These are phyloP conservation scores for Brotula barbata DNA, from an alignment of 2,797 vertebrate species.

Conservation along the genomic window DNA sequence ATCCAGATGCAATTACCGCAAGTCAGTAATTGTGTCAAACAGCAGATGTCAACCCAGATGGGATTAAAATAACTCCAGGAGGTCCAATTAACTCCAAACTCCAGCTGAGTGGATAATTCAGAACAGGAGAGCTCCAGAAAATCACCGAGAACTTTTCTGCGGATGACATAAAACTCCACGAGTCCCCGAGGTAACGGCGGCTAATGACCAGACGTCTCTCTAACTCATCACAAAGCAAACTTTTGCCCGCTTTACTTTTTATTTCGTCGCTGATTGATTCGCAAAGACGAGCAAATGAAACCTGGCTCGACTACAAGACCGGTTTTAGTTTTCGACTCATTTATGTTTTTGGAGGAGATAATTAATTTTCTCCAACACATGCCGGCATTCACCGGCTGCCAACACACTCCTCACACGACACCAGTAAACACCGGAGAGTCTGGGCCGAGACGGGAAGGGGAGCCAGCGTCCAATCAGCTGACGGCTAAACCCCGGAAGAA, in stretches of 20 bases:
- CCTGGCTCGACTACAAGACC: too few relatives aligned
- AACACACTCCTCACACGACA: neutral
- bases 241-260: constrained; percentile 5
- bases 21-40: constrained; percentile 13
- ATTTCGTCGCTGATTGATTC: constrained; percentile 1
- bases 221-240: constrained; percentile 6
- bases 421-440: constrained; percentile 8
- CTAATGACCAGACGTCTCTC: constrained; percentile 13
- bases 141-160: constrained; percentile 22
- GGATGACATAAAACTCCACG: constrained; percentile 28
- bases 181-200: constrained; percentile 26
- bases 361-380: constrained; percentile 13
- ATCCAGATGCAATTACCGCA: neutral
- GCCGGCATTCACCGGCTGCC: constrained; percentile 1
- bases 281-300: constrained; percentile 12
- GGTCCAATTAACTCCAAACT: constrained; percentile 14
- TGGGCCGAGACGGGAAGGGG: constrained; percentile 26
- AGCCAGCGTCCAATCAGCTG: constrained; percentile 13
- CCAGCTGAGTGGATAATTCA: constrained; percentile 25
- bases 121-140: constrained; percentile 15
- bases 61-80: constrained; percentile 26
- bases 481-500: constrained; percentile 8
- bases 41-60: constrained; percentile 10
- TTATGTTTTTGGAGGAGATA: neutral
- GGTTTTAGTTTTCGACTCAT: neutral